Evolutionary conservation across 2,797 vertebrate species (phyloP), one percentile per base, ranked within the genome.

Genomic region (Apodemus agrarius): DNA sequence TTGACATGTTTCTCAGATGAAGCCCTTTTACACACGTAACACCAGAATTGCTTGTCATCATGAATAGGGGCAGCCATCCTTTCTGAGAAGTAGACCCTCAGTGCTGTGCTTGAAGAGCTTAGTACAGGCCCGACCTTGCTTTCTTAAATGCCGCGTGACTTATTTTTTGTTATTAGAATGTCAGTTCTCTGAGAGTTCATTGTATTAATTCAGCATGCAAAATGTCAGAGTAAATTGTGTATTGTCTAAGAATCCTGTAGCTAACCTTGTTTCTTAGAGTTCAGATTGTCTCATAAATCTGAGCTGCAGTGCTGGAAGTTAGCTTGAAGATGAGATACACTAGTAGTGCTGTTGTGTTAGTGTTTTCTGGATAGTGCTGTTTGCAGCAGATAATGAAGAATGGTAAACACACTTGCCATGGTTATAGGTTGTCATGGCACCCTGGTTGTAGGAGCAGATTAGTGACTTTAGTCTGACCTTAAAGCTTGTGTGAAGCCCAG

Each of bases 1-100:
- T 90, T 63, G 59, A 95, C 65, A 87, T 94, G 16, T 79, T 94
- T 90, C 40, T 91, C 96, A 67, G 78, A 69, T 75, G 74, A 92
- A 95, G 79, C 75, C 37, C 11, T 65, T 78, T 79, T 46, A 91
- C 37, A 94, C 69, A 78, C 80, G 46, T 43, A 65, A 67, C 57
- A 76, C 37, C 80, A 87, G 74, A 91, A 81, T 31, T 9, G 40
- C 63, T 93, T 95, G 59, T 89, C n/a, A 87, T 95, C 43, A 37
- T 84, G 65, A 90, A 59, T 46, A 78, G 96, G 87, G 34, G 29
- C 43, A 67, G 46, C 76, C 79, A 57, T 90, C 43, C 82, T 95
- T 78, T 93, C 69, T 49, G 43, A 52, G 57, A 43, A 82, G 59
- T 80, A 29, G 26, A 91, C 81, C 76, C 65, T 74, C 17, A 57